Evolutionary conservation across 2,888 invertebrate species (phyloP).

Genomic region (Sericinus montela): DNA sequence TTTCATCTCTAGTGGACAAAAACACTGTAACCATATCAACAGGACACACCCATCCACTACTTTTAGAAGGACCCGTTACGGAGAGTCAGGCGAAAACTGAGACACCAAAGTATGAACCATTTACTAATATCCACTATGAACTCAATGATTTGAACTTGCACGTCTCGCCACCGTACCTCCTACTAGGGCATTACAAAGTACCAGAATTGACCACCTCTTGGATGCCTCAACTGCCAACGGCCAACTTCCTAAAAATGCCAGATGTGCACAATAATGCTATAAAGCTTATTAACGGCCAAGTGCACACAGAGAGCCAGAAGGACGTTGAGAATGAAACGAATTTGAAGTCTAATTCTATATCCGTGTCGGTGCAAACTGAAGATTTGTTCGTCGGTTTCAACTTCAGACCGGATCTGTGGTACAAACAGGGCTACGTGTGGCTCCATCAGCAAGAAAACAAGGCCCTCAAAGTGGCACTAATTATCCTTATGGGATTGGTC

Average conservation of each 20-base stretch:
- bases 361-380: constrained; percentile 80
- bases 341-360: constrained; percentile 60
- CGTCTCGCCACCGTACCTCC: constrained; percentile 64
- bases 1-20: constrained; percentile 95
- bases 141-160: constrained; percentile 63
- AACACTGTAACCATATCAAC: constrained; percentile 90
- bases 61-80: constrained; percentile 85
- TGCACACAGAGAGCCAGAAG: constrained; percentile 47
- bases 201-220: constrained; percentile 79
- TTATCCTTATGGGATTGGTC: constrained; percentile 83
- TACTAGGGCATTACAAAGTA: constrained; percentile 85
- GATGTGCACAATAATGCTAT: constrained; percentile 42
- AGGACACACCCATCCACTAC: constrained; percentile 82
- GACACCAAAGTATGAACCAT: constrained; percentile 64
- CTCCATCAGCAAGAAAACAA: constrained; percentile 88
- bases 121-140: constrained; percentile 70
- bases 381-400: constrained; percentile 65
- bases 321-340: constrained; percentile 68
- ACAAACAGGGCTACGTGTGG: constrained; percentile 77
- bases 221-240: constrained; percentile 60
- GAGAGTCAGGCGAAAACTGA: constrained; percentile 39
- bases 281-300: constrained; percentile 63
- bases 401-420: constrained; percentile 61
- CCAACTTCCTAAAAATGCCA: constrained; percentile 47
- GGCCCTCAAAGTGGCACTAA: constrained; percentile 83